phyloP scores from a whole-genome alignment of 2,888 invertebrate species.

The Nemurella pictetii region DNA sequence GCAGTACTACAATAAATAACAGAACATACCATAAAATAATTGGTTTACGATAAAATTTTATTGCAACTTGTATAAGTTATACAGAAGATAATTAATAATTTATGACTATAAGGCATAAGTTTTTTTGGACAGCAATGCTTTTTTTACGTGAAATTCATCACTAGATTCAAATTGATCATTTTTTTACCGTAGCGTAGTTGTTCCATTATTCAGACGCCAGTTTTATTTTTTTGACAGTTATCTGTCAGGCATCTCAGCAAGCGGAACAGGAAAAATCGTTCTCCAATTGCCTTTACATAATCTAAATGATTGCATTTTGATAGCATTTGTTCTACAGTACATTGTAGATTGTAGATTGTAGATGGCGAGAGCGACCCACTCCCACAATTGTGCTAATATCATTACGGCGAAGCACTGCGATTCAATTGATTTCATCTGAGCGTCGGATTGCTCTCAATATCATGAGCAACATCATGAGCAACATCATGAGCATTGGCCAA shows the following conservation, averaged over 20 bases:
- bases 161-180: background rate
- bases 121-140: background rate
- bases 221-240: background rate
- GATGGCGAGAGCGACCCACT: too few relatives aligned
- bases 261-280: background rate
- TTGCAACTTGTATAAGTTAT: background rate
- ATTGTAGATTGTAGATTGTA: too few relatives aligned
- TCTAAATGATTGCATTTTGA: background rate
- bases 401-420: background rate
- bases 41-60: background rate
- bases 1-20: background rate
- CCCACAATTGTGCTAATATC: background rate
- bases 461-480: too few relatives aligned
- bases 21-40: background rate
- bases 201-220: background rate
- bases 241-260: background rate
- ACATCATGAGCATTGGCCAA: too few relatives aligned
- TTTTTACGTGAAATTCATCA: background rate
- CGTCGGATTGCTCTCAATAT: background rate
- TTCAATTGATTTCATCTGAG: background rate
- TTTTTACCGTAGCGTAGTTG: background rate
- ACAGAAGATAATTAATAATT: background rate
- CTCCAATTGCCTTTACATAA: background rate
- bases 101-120: background rate
- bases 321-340: too few relatives aligned